Percentiles rank a stretch among this genome's conserved stretches.
Conservation (phyloP, 2,888 invertebrate species). For the Stenurella melanura region DNA sequence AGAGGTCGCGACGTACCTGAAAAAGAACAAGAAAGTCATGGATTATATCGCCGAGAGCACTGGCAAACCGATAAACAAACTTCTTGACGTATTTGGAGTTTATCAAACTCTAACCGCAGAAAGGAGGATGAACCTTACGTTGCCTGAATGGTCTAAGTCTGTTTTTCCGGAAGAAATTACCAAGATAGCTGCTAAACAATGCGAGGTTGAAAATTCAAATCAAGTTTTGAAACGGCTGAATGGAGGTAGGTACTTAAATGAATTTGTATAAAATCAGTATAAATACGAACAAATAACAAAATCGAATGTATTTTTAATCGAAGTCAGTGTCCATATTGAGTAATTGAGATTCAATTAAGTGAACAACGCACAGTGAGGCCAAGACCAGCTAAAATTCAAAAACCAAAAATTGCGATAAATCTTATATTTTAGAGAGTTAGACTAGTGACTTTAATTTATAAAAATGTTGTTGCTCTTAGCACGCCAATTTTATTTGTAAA, state of each 20-base stretch:
- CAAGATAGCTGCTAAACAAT: slow-evolving; percentile 69
- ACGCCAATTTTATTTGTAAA: too few relatives aligned
- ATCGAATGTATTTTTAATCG: too few relatives aligned
- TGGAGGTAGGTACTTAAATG: slow-evolving; percentile 72
- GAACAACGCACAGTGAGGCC: too few relatives aligned
- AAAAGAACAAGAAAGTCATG: slow-evolving; percentile 59
- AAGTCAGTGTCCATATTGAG: too few relatives aligned
- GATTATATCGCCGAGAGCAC: slow-evolving; percentile 63
- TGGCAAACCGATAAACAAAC: slow-evolving; percentile 61
- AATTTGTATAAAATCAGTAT: too few relatives aligned
- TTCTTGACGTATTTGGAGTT: slow-evolving; percentile 64
- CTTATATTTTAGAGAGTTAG: too few relatives aligned
- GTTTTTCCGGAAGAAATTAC: slow-evolving; percentile 69
- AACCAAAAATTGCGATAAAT: too few relatives aligned
- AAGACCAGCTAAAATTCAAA: too few relatives aligned
- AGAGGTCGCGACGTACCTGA: slow-evolving; percentile 58
- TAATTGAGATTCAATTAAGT: too few relatives aligned
- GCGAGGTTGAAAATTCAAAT: slow-evolving; percentile 71
- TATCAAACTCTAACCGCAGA: slow-evolving; percentile 70
- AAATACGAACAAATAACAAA: too few relatives aligned
- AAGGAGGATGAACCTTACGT: slow-evolving; percentile 66
- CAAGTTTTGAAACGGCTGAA: slow-evolving; percentile 69
- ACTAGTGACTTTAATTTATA: too few relatives aligned
- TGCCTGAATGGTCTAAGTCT: slow-evolving; percentile 72
- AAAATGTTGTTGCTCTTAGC: too few relatives aligned